phyloP scores from a whole-genome alignment of 2,113 vertebrate species.

The Benitochromis conjunctus region DNA sequence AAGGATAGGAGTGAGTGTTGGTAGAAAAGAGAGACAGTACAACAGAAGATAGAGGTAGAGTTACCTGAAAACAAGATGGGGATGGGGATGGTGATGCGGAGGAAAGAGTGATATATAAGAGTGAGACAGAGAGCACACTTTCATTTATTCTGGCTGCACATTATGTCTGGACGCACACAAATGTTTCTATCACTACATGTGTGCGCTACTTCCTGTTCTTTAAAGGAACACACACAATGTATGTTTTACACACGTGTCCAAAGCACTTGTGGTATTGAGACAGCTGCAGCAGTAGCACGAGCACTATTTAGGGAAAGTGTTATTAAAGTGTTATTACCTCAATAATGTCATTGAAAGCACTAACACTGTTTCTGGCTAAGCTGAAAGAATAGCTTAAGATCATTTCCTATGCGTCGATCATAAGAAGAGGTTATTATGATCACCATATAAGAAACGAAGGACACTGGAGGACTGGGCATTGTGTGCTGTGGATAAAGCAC shows the following conservation, averaged over 20 bases:
- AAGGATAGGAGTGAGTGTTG: neutral
- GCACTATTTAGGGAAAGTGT: neutral
- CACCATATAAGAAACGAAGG: neutral
- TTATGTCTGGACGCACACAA: neutral
- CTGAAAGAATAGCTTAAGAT: neutral
- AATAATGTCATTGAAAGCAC: accelerated
- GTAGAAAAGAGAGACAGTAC: neutral
- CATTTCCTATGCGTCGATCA: neutral
- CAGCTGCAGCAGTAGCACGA: neutral
- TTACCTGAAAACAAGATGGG: neutral
- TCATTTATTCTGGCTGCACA: conserved; percentile 23
- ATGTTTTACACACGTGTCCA: neutral
- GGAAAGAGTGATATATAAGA: neutral
- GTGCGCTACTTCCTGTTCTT: neutral
- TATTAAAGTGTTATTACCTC: neutral
- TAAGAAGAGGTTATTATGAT: neutral
- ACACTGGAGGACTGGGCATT: neutral
- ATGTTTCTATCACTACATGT: neutral
- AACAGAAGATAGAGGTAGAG: neutral
- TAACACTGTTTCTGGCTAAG: neutral
- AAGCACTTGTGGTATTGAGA: neutral
- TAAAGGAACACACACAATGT: neutral
- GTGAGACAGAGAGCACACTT: neutral
- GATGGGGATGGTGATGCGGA: neutral
- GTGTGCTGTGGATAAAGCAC: neutral